Base-by-base conservation (phyloP, 2,888 invertebrate genomes). In the Buathra laborator region DNA sequence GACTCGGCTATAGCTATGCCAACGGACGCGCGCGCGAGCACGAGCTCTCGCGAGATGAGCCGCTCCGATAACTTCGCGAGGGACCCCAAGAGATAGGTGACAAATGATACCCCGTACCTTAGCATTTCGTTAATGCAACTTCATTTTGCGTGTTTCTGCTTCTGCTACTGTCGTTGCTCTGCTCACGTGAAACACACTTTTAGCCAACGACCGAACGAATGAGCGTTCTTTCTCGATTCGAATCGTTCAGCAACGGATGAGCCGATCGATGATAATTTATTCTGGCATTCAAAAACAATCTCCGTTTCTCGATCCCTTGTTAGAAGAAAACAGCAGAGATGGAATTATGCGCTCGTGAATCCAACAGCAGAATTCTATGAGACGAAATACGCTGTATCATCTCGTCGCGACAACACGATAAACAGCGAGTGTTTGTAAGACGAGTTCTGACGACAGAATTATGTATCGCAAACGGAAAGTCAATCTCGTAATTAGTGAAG, bases 91-190 rank as follows among this genome's bases (percentile, higher is more conserved):
- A 87, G 88, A 88, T 89, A 88, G 85, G 88, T 91, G 91, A 90
- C 91, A 90, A 90, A 91, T 90, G 90, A 90, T 89, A 88, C 87
- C 80, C 86, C 83, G 79, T 87, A 79, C 83, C 76, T 53, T 68
- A 46, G 87, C 86, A 87, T 88, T 89, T 87, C 87, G 81, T 88
- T 87, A 84, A 87, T 88, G 88, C 85, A 89, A 90, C 90, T 91
- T 90, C 89, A 91, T 91, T 90, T 87, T 72, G 77, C 80, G 44
- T 44, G 77, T 16, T 53, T 16, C 32, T 48, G 67, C 71, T 79
- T 67, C 79, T 59, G 59, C 29, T 75, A 51, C 48, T 46, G 70
- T 77, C 48, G 56, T 19, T 56, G 64, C n/a, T 68, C 43, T 46
- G 32, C 46, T 32, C 70, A 70, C 72, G 62, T 9, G 12, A 64